Percentiles rank a stretch among this genome's conserved stretches.
Conservation (phyloP, 2,797 vertebrate genomes). For the Pantherophis vulpinus region DNA sequence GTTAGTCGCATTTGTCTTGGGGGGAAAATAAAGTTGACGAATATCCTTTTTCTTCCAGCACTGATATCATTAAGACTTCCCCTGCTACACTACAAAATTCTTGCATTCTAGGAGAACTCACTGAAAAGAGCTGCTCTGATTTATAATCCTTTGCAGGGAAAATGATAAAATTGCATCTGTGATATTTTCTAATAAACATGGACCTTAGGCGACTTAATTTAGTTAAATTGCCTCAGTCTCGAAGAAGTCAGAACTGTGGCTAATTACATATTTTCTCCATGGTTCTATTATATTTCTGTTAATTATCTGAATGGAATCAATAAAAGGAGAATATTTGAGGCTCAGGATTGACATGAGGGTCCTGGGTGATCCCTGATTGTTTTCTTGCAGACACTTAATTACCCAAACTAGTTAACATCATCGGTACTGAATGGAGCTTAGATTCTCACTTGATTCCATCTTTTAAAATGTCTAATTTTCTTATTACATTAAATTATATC, state of each 20-base stretch:
- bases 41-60: no score
- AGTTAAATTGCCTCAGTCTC: background rate
- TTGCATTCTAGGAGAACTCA: background rate
- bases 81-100: background rate
- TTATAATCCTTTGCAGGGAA: background rate
- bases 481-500: background rate
- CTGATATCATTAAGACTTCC: background rate
- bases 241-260: background rate
- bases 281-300: background rate
- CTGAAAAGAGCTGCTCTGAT: background rate
- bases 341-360: background rate
- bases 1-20: constrained; percentile 35
- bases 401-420: background rate
- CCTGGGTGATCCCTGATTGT: background rate
- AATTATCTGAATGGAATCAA: background rate
- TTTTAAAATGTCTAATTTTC: background rate
- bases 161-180: background rate
- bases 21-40: constrained; percentile 3
- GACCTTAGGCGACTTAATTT: background rate
- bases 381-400: background rate
- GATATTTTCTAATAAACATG: background rate
- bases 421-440: background rate
- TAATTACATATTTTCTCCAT: background rate
- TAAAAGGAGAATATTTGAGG: background rate
- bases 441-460: background rate